Base-by-base conservation (phyloP, 2,888 invertebrate genomes). In the Aporophyla nigra region DNA sequence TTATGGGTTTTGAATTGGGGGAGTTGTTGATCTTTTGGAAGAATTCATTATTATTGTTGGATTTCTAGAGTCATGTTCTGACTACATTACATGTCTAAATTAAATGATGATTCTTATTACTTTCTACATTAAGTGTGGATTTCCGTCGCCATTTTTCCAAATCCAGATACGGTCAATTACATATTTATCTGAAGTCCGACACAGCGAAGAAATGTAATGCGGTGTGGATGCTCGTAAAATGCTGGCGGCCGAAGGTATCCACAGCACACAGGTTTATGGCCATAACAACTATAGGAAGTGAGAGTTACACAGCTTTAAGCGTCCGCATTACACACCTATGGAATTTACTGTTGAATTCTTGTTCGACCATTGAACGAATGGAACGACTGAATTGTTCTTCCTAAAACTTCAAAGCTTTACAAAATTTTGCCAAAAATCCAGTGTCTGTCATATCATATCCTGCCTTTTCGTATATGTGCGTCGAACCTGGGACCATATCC, bases 251-350 rank as follows among this genome's bases (percentile, higher is more conserved):
- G 56, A 70, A 66, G 66, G 66, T 83, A 58, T 61, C 56, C 49
- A 71, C 70, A 49, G 62, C 43, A 69, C 78, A 82, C 54, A 74
- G 78, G 70, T 83, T 83, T 82, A 82, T 78, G 70, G 56, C 62
- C 66, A 70, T 66, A 53, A 49, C 65, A 61, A n/a, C 80, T 53
- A 68, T 58, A 56, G 54, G 54, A 49, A 62, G 66, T 70, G 66
- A 73, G 81, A 77, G 56, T 70, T 77, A 24, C 33, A 69, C 77
- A 46, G 71, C 71, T 69, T 65, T 56, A 56, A 68, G 33, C 49
- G 68, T 68, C 77, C 59, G 56, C 73, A 49, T 81, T 67, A 70
- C 69, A 82, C 72, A 73, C 69, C 73, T 70, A 56, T 58, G 83
- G 78, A 78, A 78, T 81, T 72, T 62, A 73, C 49, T 77, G 65